phyloP scores from a whole-genome alignment of 2,888 invertebrate species.

The Hybos culiciformis region DNA sequence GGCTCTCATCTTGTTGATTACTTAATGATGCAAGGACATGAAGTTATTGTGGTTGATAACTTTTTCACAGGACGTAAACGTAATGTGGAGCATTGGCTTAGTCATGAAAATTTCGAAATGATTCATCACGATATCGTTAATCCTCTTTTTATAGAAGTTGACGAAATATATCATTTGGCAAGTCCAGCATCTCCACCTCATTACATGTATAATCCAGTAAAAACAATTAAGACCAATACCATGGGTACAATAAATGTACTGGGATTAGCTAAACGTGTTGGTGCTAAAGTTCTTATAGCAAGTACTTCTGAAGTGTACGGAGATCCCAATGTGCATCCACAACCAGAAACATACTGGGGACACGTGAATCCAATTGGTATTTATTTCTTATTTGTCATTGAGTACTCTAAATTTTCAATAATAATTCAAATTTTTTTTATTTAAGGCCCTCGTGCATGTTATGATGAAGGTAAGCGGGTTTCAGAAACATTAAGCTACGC shows the following conservation, averaged over 20 bases:
- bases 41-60: conserved; percentile 93
- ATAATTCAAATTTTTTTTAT: conserved; percentile 3
- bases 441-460: conserved; percentile 84
- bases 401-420: background rate
- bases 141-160: conserved; percentile 92
- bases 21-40: conserved; percentile 90
- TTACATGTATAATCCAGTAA: conserved; percentile 99
- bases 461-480: conserved; percentile 98
- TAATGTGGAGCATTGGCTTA: conserved; percentile 98
- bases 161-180: conserved; percentile 96
- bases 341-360: conserved; percentile 97
- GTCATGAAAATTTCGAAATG: conserved; percentile 96
- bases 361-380: conserved; percentile 95
- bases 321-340: conserved; percentile 96
- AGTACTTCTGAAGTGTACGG: conserved; percentile 99
- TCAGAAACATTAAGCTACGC: conserved; percentile 92
- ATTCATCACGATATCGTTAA: conserved; percentile 98
- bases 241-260: conserved; percentile 86
- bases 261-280: conserved; percentile 81
- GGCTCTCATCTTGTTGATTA: conserved; percentile 95
- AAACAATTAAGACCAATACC: conserved; percentile 98
- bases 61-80: conserved; percentile 95
- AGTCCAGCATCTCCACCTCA: conserved; percentile 98
- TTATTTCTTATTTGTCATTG: conserved; percentile 12
- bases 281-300: conserved; percentile 86